Conservation (phyloP, 30 jellyfish, hydroid and myxozoan species). For the Morbakka virulenta region DNA sequence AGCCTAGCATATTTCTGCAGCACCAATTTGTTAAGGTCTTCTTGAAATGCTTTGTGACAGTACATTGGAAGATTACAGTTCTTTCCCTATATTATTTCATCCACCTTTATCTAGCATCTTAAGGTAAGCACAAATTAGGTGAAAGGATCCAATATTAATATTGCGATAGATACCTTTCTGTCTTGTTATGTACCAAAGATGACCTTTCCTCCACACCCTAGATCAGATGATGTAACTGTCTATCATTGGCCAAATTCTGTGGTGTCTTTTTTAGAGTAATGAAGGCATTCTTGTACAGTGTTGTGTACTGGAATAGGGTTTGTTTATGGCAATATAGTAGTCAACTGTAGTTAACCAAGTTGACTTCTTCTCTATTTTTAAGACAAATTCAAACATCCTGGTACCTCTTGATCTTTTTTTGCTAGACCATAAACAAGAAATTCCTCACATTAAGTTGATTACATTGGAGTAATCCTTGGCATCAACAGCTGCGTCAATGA, state of each 20-base stretch:
- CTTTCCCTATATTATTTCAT: too few relatives aligned
- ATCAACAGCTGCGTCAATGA: too few relatives aligned
- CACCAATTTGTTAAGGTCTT: too few relatives aligned
- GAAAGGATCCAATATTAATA: too few relatives aligned
- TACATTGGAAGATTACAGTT: too few relatives aligned
- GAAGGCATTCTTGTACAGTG: constrained; percentile 35
- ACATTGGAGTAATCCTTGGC: too few relatives aligned
- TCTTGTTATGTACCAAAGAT: background rate
- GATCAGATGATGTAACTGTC: constrained; percentile 9
- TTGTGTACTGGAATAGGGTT: constrained; percentile 25
- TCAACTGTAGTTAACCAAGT: constrained; percentile 25
- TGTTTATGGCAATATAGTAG: constrained; percentile 20
- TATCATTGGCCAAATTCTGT: constrained; percentile 24
- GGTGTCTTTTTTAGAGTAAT: constrained; percentile 24
- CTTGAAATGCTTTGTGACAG: too few relatives aligned
- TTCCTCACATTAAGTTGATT: too few relatives aligned
- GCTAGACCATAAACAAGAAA: background rate
- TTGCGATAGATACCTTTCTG: too few relatives aligned
- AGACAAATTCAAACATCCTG: constrained; percentile 1
- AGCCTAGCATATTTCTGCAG: too few relatives aligned
- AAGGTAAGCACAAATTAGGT: too few relatives aligned
- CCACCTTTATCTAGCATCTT: too few relatives aligned
- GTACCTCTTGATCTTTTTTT: background rate
- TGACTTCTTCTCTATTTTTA: constrained; percentile 10
- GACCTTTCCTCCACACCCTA: constrained; percentile 18